Percentiles rank a stretch among this genome's conserved stretches.
phyloP scores from a whole-genome alignment of 2,797 vertebrate genomes.

The Megalops cyprinoides region DNA sequence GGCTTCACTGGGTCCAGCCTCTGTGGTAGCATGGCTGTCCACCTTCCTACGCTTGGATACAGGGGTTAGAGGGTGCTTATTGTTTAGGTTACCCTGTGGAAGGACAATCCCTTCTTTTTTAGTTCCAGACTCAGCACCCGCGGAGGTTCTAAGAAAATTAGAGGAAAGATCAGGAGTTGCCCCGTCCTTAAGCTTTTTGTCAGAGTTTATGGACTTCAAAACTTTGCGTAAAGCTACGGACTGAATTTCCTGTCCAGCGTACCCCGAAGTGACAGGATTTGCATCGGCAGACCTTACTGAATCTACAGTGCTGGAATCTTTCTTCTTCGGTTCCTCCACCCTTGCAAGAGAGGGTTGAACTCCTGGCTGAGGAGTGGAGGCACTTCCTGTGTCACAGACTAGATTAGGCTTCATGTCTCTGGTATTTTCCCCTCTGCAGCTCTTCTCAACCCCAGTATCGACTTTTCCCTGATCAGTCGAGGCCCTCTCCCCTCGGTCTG shows the following conservation, averaged over 20 bases:
- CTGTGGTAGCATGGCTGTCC: slow-evolving; percentile 24
- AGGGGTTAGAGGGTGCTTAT: slow-evolving; percentile 24
- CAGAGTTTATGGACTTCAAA: slow-evolving; percentile 69
- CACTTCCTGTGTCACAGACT: too few relatives aligned
- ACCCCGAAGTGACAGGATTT: background rate
- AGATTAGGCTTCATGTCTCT: slow-evolving; percentile 17
- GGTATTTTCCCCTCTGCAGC: slow-evolving; percentile 12
- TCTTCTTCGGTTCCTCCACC: background rate
- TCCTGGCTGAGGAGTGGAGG: background rate
- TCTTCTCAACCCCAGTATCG: background rate
- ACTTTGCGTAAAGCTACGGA: slow-evolving; percentile 72
- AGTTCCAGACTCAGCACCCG: background rate
- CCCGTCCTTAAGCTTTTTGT: slow-evolving; percentile 39
- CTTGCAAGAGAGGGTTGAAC: background rate
- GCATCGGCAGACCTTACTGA: background rate
- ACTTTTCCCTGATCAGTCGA: background rate
- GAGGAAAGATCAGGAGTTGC: background rate
- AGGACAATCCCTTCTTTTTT: slow-evolving; percentile 16
- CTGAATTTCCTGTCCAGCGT: slow-evolving; percentile 42
- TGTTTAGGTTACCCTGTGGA: background rate
- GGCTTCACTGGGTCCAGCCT: background rate
- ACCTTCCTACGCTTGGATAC: slow-evolving; percentile 65
- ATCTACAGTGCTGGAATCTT: background rate
- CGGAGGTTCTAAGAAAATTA: slow-evolving; percentile 9
- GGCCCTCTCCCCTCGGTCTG: too few relatives aligned